Evolutionary conservation across 2,888 invertebrate species (phyloP).

Genomic region (Caenorhabditis sp.): DNA sequence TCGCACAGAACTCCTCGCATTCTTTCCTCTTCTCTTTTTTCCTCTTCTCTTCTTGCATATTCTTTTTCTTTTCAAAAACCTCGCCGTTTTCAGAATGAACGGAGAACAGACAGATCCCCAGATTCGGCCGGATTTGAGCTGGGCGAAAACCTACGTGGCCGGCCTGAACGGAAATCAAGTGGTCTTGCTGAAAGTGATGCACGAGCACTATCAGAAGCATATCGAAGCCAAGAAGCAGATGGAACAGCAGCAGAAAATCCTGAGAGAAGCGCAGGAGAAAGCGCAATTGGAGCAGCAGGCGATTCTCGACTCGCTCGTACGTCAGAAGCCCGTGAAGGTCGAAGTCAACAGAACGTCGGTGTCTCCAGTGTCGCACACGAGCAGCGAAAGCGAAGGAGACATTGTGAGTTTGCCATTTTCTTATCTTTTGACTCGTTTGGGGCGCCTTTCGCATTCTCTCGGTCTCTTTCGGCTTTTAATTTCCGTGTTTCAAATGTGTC

Average conservation of each 20-base stretch:
- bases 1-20: too few relatives aligned
- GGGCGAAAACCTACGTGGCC: conserved; percentile 14
- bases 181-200: not conserved
- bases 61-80: not conserved
- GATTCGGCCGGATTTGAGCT: not conserved
- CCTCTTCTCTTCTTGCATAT: not conserved
- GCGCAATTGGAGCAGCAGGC: conserved; percentile 9
- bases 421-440: too few relatives aligned
- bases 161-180: not conserved
- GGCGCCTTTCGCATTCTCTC: too few relatives aligned
- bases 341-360: conserved; percentile 26
- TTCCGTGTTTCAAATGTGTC: too few relatives aligned
- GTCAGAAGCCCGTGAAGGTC: conserved; percentile 20
- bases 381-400: not conserved
- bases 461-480: too few relatives aligned
- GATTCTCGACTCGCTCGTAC: conserved; percentile 18
- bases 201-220: not conserved
- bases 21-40: too few relatives aligned
- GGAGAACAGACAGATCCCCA: too few relatives aligned
- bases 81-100: conserved; percentile 13
- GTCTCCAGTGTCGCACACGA: conserved; percentile 15
- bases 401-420: not conserved
- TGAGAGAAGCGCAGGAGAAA: not conserved
- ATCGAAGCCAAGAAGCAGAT: not conserved
- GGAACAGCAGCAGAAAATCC: not conserved